Base-by-base conservation (phyloP, 2,113 vertebrate species). In the Tor tambroides region DNA sequence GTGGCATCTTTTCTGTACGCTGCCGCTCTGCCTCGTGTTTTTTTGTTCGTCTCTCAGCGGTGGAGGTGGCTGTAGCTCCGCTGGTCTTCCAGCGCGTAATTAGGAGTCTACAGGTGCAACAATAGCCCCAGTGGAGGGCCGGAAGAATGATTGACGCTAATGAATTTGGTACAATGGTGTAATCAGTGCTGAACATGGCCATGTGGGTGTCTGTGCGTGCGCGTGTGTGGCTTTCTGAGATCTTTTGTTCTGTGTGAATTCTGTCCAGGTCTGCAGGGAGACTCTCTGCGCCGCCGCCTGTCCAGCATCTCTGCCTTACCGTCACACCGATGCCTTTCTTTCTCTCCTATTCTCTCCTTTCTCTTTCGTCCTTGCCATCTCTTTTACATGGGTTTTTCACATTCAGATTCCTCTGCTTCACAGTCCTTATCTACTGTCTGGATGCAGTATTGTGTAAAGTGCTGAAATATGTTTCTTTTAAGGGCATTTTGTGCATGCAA, bases 221-320 rank as follows among this genome's bases (percentile, higher is more conserved):
- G 19, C 15, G 80, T 41, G 51, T 63, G 35, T 49, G 80, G 7
- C 30, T n/a, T 87, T 61, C n/a, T 21, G 14, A 69, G 78, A 56
- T 88, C 49, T 80, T 88, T 88, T 89, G 87, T 89, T 88, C 69
- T 15, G n/a, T 71, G 54, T 75, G 83, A 88, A 83, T 89, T 88
- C 69, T 89, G 49, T 65, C 30, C 63, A n/a, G 46, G 85, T 85
- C 88, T 14, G 56, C 82, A 81, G 88, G 81, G 85, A 81, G 41
- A 46, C 43, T 85, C 46, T 35, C 85, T 86, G 85, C 11, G 15
- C 15, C 80, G 15, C 15, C 80, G n/a, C 43, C 75, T 21, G 30
- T 79, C 76, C 28, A 56, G 32, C 76, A 81, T 79, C 21, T 28
- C 67, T 46, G 41, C 32, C n/a, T 71, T 88, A 79, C 78, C 51